Percentiles rank a stretch among this genome's conserved stretches.
Conservation (phyloP, 2,888 invertebrate species). For the Chesias legatella region DNA sequence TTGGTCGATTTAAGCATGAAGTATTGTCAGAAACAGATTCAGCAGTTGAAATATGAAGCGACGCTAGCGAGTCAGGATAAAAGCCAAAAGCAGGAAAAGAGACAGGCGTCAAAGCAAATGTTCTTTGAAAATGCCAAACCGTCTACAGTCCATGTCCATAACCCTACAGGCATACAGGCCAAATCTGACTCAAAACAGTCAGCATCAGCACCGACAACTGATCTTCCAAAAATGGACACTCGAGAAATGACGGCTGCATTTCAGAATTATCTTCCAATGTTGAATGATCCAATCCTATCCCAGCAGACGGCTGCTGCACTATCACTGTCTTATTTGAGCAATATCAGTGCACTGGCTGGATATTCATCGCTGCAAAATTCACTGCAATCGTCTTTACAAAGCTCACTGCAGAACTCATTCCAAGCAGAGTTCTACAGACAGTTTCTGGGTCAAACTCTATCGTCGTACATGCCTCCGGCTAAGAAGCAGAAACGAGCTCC, state of each 20-base stretch:
- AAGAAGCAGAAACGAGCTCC: slow-evolving; percentile 68
- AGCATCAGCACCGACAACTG: slow-evolving; percentile 27
- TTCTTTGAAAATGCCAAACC: slow-evolving; percentile 40
- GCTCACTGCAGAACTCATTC: slow-evolving; percentile 53
- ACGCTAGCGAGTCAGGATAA: slow-evolving; percentile 61
- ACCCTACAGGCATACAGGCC: slow-evolving; percentile 25
- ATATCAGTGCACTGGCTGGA: slow-evolving; percentile 59
- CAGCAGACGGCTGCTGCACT: slow-evolving; percentile 66
- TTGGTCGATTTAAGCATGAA: slow-evolving; percentile 85
- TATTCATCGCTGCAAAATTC: slow-evolving; percentile 53
- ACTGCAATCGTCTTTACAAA: slow-evolving; percentile 55
- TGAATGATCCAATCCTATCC: slow-evolving; percentile 57
- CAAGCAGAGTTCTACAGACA: slow-evolving; percentile 72
- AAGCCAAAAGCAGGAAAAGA: slow-evolving; percentile 60
- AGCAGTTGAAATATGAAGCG: slow-evolving; percentile 79
- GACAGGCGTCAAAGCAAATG: slow-evolving; percentile 47
- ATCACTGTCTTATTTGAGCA: slow-evolving; percentile 58
- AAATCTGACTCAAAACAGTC: slow-evolving; percentile 46
- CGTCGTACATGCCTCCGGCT: slow-evolving; percentile 51
- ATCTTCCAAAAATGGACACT: slow-evolving; percentile 56
- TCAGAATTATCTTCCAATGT: slow-evolving; percentile 61
- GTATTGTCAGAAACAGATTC: slow-evolving; percentile 83
- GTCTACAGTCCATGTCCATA: slow-evolving; percentile 17
- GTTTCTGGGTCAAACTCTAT: slow-evolving; percentile 55
- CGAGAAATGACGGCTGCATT: slow-evolving; percentile 64